Percentiles rank a stretch among this genome's conserved stretches.
Conservation (phyloP, 2,888 invertebrate genomes). For the Eumerus sabulonum region DNA sequence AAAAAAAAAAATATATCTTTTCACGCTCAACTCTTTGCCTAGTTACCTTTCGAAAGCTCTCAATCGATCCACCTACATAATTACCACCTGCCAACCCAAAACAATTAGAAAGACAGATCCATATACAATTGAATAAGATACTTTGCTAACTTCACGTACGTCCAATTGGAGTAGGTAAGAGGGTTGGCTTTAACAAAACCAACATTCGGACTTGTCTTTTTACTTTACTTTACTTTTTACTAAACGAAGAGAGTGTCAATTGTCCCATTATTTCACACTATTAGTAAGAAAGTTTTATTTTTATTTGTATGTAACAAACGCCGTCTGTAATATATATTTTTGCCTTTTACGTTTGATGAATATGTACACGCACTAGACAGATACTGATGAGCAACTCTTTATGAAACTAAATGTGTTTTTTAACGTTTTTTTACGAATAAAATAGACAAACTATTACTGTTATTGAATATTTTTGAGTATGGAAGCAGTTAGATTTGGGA, state of each 20-base stretch:
- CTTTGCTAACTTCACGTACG: constrained; percentile 35
- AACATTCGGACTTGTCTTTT: too few species aligned
- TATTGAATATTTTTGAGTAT: constrained; percentile 31
- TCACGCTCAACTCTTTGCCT: too few species aligned
- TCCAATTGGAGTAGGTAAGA: constrained; percentile 56
- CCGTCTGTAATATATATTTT: constrained; percentile 2
- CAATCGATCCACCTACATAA: constrained; percentile 17
- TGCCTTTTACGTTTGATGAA: constrained; percentile 1
- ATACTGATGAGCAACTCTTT: constrained; percentile 20
- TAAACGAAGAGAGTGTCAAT: constrained; percentile 18
- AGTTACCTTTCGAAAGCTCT: too few species aligned
- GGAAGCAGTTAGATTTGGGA: constrained; percentile 18
- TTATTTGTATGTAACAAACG: too few species aligned
- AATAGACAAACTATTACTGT: constrained; percentile 27
- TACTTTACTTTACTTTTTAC: too few species aligned
- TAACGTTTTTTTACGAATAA: constrained; percentile 57
- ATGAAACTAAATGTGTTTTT: constrained; percentile 50
- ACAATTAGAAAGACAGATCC: too few species aligned
- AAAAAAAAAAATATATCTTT: too few species aligned
- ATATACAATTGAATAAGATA: constrained; percentile 16
- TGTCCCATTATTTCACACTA: constrained; percentile 2
- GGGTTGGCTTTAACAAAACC: too few species aligned
- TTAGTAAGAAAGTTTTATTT: constrained; percentile 23
- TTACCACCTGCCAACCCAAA: constrained; percentile 34
- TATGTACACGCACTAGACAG: neutral